Evolutionary conservation across 64 coral and sea anemone species (phyloP), one percentile per base, ranked within the genome.

Genomic region (Acropora tenuis): DNA sequence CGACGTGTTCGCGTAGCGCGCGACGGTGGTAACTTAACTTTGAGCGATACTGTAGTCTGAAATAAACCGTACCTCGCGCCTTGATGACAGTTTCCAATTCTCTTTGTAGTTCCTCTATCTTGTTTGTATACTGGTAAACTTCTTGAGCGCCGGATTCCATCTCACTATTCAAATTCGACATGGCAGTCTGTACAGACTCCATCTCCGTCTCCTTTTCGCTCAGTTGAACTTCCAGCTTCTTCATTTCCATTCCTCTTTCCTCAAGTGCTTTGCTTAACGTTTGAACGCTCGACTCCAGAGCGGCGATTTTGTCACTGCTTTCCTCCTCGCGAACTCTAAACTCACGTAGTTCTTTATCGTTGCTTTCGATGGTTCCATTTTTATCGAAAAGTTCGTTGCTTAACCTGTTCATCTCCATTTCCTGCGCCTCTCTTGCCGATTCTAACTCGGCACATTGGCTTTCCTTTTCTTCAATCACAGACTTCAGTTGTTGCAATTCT

Each of bases 331-430:
- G 17, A 18, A 50, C 71, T 47, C 43, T 47, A 20, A 49, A 68
- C 49, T 88, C 91, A 74, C 76, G 82, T 45, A 96, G 43, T 83
- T 96, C 91, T 69, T 87, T 92, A 20, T 91, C 81, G 69, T 87
- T 94, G 12, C 60, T 69, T 19, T 94, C 75, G 3, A 87, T 71
- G 11, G 49, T 87, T 52, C 66, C 41, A 84, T 67, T 84, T 44
- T 69, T 84, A 84, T 47, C 80, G 43, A 15, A 47, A 17, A 84
- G 2, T 68, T 84, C 80, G 17, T 68, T 84, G 42, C 68, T 30
- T 6, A 84, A 3, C 44, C 66, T 68, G 3, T n/a, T 84, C 16
- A 84, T 65, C 16, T 84, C 60, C 80, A 84, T 17, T 68, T 1
- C 2, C 59, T 84, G 80, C 8, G 80, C 60, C 18, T 84, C 80